A percentile compares a stretch with the other conserved stretches of the same genome.
phyloP scores from a whole-genome alignment of 2,113 vertebrate species.

The Sphyrna mokarran region DNA sequence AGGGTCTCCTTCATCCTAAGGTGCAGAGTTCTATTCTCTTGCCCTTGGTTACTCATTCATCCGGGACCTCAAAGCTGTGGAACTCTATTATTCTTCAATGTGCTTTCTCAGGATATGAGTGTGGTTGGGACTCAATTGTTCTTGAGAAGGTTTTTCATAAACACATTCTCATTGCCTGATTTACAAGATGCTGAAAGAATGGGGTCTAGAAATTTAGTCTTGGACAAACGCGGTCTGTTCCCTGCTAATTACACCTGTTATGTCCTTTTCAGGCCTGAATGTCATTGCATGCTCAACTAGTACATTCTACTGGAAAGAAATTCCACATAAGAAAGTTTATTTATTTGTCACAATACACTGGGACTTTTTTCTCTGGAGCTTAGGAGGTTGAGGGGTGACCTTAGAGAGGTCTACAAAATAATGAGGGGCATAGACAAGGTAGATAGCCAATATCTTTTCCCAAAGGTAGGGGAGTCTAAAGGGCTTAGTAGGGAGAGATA shows the following conservation, averaged over 20 bases:
- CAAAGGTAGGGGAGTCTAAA: too few relatives aligned
- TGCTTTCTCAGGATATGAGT: neutral
- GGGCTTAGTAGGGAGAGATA: too few relatives aligned
- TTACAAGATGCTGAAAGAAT: neutral
- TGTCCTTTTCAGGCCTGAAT: neutral
- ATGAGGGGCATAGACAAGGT: too few relatives aligned
- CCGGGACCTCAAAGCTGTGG: neutral
- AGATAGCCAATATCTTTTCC: too few relatives aligned
- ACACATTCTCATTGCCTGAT: neutral
- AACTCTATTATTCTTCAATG: neutral
- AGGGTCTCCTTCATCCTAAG: neutral
- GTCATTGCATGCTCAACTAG: neutral
- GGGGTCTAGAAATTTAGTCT: neutral
- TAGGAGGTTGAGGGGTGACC: too few relatives aligned
- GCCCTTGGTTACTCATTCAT: neutral
- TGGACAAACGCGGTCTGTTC: neutral
- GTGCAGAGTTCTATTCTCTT: neutral
- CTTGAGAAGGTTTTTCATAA: neutral
- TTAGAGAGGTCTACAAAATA: too few relatives aligned
- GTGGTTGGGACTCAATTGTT: neutral
- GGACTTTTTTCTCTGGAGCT: too few relatives aligned
- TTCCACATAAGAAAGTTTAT: neutral
- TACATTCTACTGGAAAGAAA: neutral
- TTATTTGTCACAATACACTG: too few relatives aligned
- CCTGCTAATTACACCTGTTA: neutral